Percentiles rank a stretch among this genome's conserved stretches.
phyloP scores from a whole-genome alignment of 1,140 invertebrate genomes.

The Neodiprion fabricii region DNA sequence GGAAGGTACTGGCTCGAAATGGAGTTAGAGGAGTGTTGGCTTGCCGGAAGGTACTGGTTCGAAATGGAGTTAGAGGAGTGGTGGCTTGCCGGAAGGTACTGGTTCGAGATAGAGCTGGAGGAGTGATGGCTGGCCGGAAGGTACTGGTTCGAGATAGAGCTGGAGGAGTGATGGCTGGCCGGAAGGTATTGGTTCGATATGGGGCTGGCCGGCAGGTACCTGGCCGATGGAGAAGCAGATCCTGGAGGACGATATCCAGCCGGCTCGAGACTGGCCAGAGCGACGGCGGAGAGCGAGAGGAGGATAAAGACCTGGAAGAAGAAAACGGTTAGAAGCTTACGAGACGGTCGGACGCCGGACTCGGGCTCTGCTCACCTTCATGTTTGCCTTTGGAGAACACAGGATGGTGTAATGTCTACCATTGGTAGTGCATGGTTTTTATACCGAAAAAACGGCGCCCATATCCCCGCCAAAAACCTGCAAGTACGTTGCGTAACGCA shows the following conservation, averaged over 20 bases:
- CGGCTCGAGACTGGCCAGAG: slow-evolving; percentile 42
- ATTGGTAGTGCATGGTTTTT: slow-evolving; percentile 17
- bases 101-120: background rate
- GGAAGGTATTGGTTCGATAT: slow-evolving; percentile 14
- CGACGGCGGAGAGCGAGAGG: slow-evolving; percentile 28
- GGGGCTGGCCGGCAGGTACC: slow-evolving; percentile 26
- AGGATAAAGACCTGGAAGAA: slow-evolving; percentile 32
- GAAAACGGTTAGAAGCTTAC: background rate
- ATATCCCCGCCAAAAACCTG: slow-evolving; percentile 4
- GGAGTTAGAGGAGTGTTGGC: slow-evolving; percentile 10
- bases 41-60: slow-evolving; percentile 19
- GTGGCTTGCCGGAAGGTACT: slow-evolving; percentile 19
- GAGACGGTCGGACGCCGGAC: background rate
- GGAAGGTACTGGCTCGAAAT: background rate
- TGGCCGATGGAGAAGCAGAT: slow-evolving; percentile 21
- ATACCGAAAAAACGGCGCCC: slow-evolving; percentile 6
- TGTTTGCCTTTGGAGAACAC: slow-evolving; percentile 13
- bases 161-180: slow-evolving; percentile 15
- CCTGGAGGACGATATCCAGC: slow-evolving; percentile 37
- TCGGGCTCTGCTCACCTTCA: background rate
- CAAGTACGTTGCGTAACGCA: slow-evolving; percentile 11
- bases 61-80: slow-evolving; percentile 20
- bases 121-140: too few species aligned
- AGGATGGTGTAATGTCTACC: slow-evolving; percentile 4
- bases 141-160: slow-evolving; percentile 19